phyloP scores from a whole-genome alignment of 1,140 invertebrate species.

The Drosophila paulistorum region DNA sequence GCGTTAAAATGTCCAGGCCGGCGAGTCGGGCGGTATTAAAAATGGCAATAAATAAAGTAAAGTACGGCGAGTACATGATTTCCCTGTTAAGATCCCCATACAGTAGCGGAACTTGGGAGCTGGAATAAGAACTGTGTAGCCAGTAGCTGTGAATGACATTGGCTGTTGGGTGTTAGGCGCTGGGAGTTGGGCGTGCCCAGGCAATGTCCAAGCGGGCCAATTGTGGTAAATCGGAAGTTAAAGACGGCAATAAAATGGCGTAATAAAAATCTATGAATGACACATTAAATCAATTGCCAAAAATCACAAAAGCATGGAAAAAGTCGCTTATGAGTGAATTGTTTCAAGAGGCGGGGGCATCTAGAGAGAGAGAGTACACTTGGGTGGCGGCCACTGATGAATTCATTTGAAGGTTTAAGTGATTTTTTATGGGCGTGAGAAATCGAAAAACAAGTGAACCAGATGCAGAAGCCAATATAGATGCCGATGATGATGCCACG shows the following conservation, averaged over 20 bases:
- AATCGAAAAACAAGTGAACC: conserved; percentile 60
- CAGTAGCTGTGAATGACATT: conserved; percentile 36
- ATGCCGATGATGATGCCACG: background rate
- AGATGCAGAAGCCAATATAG: conserved; percentile 45
- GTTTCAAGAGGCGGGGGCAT: conserved; percentile 21
- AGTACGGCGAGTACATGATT: conserved; percentile 83
- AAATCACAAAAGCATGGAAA: conserved; percentile 77
- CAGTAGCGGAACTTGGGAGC: conserved; percentile 21
- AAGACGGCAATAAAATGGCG: conserved; percentile 82
- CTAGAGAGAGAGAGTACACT: conserved; percentile 2
- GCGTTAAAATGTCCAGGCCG: conserved; percentile 76
- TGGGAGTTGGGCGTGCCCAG: conserved; percentile 47
- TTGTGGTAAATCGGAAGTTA: conserved; percentile 83
- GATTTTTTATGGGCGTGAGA: conserved; percentile 72
- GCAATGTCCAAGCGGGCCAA: conserved; percentile 83
- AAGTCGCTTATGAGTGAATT: conserved; percentile 74
- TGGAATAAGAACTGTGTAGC: conserved; percentile 14
- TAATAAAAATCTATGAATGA: conserved; percentile 83
- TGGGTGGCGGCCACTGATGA: conserved; percentile 46
- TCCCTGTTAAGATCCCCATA: conserved; percentile 81
- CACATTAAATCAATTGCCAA: conserved; percentile 83
- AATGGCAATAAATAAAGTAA: conserved; percentile 83
- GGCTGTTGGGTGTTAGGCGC: conserved; percentile 6
- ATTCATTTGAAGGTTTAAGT: conserved; percentile 74
- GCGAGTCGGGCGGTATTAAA: conserved; percentile 76